Percentiles rank a stretch among this genome's conserved stretches.
phyloP scores from a whole-genome alignment of 2,113 vertebrate species.

The Polypterus senegalus region DNA sequence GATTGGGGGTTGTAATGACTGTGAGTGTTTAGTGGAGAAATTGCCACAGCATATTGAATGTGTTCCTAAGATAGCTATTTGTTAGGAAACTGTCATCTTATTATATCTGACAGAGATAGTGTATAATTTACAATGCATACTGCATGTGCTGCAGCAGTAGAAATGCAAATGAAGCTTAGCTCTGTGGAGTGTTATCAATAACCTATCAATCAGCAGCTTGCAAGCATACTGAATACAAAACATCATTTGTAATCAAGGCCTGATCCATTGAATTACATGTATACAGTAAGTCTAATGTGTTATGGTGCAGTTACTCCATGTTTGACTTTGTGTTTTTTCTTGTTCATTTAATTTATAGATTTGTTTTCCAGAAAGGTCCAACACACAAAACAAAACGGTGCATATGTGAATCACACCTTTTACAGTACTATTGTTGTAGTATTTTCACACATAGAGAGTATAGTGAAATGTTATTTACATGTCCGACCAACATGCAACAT shows the following conservation, averaged over 20 bases:
- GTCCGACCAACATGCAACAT: too few species aligned
- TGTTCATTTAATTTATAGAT: too few species aligned
- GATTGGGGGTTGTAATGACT: too few species aligned
- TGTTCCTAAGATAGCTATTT: slow-evolving; percentile 31
- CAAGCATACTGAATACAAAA: neutral
- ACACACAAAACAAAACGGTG: too few species aligned
- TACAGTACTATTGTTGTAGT: too few species aligned
- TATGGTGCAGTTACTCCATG: too few species aligned
- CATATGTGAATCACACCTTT: too few species aligned
- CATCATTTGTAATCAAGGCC: slow-evolving; percentile 19
- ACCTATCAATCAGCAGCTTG: slow-evolving; percentile 27
- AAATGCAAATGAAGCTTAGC: slow-evolving; percentile 22
- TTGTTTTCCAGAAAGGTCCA: too few species aligned
- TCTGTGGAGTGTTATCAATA: slow-evolving; percentile 15
- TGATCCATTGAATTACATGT: slow-evolving; percentile 1
- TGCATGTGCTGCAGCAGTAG: slow-evolving; percentile 16
- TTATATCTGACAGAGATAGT: slow-evolving; percentile 23
- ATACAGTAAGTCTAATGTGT: neutral
- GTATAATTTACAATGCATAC: slow-evolving; percentile 25
- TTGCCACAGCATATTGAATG: slow-evolving; percentile 35
- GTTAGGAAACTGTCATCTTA: slow-evolving; percentile 36
- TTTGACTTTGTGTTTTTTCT: too few species aligned
- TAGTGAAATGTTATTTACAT: too few species aligned
- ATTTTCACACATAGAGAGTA: too few species aligned
- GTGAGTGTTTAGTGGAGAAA: slow-evolving; percentile 15